A percentile compares a stretch with the other conserved stretches of the same genome.
phyloP scores from a whole-genome alignment of 2,797 vertebrate species.

The Girardinus metallicus region DNA sequence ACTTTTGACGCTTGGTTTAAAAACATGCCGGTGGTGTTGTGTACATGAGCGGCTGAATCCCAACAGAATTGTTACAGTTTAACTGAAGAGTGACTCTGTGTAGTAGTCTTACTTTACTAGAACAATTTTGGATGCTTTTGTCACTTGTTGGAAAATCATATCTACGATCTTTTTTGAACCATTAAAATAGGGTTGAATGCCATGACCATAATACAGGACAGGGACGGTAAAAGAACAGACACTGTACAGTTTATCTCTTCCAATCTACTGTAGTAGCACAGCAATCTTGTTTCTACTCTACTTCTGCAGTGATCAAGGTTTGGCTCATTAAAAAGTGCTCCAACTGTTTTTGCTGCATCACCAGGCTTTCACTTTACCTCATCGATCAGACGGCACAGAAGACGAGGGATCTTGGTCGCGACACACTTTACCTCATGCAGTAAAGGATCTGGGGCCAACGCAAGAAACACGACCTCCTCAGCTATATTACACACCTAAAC shows the following conservation, averaged over 20 bases:
- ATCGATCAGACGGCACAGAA: neutral
- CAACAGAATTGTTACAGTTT: too few species aligned
- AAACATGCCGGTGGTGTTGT: too few species aligned
- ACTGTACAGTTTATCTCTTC: neutral
- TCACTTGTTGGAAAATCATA: neutral
- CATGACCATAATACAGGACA: neutral
- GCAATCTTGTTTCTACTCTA: neutral
- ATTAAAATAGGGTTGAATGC: neutral
- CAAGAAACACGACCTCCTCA: slow-evolving; percentile 13
- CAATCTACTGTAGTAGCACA: neutral
- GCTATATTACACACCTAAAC: slow-evolving; percentile 27
- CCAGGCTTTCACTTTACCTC: neutral
- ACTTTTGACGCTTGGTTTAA: too few species aligned
- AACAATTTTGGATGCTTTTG: neutral
- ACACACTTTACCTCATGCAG: neutral
- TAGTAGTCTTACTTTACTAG: neutral
- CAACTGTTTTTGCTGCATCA: neutral
- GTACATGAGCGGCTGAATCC: too few species aligned
- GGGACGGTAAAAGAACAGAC: neutral
- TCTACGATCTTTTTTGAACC: neutral
- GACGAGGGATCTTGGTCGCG: neutral
- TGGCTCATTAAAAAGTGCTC: neutral
- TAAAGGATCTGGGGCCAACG: neutral
- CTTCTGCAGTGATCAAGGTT: neutral
- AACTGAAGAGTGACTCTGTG: too few species aligned